Evolutionary conservation across 2,797 vertebrate species (phyloP), one percentile per base, ranked within the genome.

Genomic region (Siniperca undulata): DNA sequence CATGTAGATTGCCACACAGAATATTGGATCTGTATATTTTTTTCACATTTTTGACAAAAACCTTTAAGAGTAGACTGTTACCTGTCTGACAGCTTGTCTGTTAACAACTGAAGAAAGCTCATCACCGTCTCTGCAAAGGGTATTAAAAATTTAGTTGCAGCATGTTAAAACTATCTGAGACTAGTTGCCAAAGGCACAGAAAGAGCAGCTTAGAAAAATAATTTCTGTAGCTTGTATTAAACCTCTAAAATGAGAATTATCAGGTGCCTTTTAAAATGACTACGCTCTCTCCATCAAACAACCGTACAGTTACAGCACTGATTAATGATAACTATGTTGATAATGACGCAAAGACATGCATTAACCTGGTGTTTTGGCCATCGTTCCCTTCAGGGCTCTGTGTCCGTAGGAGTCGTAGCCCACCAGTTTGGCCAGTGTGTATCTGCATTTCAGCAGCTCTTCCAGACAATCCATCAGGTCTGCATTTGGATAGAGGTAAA

Each of bases 311-410:
- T n/a, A 53, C 17, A 34, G 27, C 8, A 16, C 11, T 17, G 40
- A 64, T 36, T 66, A 0, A 4, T 38, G 17, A 42, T 30, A 36
- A 36, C n/a, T 46, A 17, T n/a, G 20, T 0, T n/a, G 22, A 27
- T 1, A 44, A 27, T 69, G 44, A 77, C 24, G 40, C 6, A 50
- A 53, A 52, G 52, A 48, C 27, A 59, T 6, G 4, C 34, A 48
- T 44, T 38, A 48, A 99, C 99, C 98, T 96, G 99, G 99, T 61
- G 88, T 97, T 95, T 96, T 96, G 56, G 97, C 97, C 96, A 99
- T 99, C 0, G 98, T 99, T 77, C 99, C 98, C 82, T 97, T 97
- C 48, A 99, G 95, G 36, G 98, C 97, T 85, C 99, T 95, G 91
- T 99, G 97, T 59, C 96, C 97, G 71, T 96, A 99, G 0, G 97